Percentiles rank a stretch among this genome's conserved stretches.
These are phyloP conservation scores for Discoglossus pictus DNA, from an alignment of 2,797 vertebrate genomes.

Conservation along the genomic window DNA sequence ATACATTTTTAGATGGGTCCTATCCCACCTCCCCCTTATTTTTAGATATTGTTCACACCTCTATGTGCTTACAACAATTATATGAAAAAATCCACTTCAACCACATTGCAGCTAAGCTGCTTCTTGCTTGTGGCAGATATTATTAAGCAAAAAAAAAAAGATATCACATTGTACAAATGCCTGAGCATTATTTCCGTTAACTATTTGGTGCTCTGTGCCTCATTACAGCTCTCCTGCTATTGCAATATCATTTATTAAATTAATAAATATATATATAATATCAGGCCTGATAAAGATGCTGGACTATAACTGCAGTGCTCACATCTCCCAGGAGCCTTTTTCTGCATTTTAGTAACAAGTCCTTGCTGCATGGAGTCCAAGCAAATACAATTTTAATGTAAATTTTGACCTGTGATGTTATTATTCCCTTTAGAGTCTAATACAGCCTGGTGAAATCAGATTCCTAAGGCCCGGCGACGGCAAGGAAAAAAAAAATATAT, in stretches of 20 bases:
- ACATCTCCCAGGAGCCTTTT: slow-evolving; percentile 21
- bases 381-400: slow-evolving; percentile 34
- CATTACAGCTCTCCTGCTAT: not conserved
- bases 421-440: slow-evolving; percentile 20
- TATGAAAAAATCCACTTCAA: no score
- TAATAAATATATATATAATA: slow-evolving; percentile 23
- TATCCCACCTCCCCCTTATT: no score
- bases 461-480: not conserved
- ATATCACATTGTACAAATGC: no score
- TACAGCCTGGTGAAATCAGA: slow-evolving; percentile 1
- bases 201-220: no score
- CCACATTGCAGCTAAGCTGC: slow-evolving; percentile 18
- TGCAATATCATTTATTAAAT: slow-evolving; percentile 15
- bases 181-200: no score
- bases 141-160: slow-evolving; percentile 14
- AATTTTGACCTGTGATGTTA: slow-evolving; percentile 37
- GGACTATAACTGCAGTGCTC: not conserved
- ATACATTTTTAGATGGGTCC: no score
- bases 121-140: not conserved
- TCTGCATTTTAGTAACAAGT: slow-evolving; percentile 18
- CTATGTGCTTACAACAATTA: no score
- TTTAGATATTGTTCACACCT: no score
- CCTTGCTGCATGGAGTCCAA: slow-evolving; percentile 5
- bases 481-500: slow-evolving; percentile 10
- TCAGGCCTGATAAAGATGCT: not conserved